Percentiles rank a stretch among this genome's conserved stretches.
These are phyloP conservation scores for Nebria salina DNA, from an alignment of 2,888 invertebrate genomes.

Conservation along the genomic window DNA sequence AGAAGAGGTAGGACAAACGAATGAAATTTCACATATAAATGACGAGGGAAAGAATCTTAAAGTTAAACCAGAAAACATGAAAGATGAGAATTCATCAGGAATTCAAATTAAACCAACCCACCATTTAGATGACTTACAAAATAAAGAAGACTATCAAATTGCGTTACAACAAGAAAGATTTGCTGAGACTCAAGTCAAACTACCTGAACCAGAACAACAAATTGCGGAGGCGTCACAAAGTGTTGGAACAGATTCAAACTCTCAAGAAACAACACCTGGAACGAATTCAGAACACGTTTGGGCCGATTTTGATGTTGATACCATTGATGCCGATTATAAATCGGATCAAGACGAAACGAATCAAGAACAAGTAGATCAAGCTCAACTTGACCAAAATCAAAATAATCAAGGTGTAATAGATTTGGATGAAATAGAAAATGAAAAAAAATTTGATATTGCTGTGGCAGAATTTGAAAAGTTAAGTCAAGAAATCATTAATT, in stretches of 20 bases:
- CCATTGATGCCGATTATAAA: too few relatives aligned
- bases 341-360: too few relatives aligned
- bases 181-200: background rate
- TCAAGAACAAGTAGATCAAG: too few relatives aligned
- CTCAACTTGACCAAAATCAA: too few relatives aligned
- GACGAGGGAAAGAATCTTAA: background rate
- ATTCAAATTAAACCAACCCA: background rate
- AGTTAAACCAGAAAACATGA: background rate
- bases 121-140: background rate
- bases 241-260: background rate
- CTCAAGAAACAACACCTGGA: background rate
- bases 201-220: background rate
- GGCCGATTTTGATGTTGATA: too few relatives aligned
- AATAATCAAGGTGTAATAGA: too few relatives aligned
- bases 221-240: background rate
- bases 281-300: background rate
- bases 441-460: background rate
- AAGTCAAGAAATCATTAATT: background rate
- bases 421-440: too few relatives aligned
- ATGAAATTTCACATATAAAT: background rate
- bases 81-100: background rate
- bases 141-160: background rate
- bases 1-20: background rate
- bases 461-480: background rate
- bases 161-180: background rate